Conservation (phyloP, 2,113 vertebrate genomes). For the Cyprichromis sp. region DNA sequence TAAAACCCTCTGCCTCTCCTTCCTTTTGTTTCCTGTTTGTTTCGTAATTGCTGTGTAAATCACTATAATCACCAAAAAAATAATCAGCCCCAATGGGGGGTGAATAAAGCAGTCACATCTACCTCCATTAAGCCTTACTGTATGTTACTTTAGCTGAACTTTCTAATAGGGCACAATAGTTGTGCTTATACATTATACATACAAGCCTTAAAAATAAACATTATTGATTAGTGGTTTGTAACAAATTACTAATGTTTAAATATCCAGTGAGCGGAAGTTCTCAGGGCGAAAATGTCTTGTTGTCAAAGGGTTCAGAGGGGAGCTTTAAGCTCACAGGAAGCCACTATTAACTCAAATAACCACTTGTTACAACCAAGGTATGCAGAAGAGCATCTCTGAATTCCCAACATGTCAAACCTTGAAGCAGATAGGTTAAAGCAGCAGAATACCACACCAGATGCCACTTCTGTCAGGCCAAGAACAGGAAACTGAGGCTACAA, state of each 20-base stretch:
- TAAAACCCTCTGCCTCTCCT: neutral
- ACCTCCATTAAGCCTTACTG: neutral
- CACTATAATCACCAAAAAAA: neutral
- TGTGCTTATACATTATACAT: neutral
- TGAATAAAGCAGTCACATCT: neutral
- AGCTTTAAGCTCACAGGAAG: neutral
- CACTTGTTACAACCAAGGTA: neutral
- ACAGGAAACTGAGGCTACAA: neutral
- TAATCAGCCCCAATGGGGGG: neutral
- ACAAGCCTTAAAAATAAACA: neutral
- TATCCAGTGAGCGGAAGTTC: neutral
- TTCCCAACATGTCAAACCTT: neutral
- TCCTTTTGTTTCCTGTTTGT: neutral
- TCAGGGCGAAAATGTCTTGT: neutral
- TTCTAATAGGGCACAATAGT: neutral
- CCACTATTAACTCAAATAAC: neutral
- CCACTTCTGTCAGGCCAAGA: neutral
- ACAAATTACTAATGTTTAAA: neutral
- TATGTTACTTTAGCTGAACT: neutral
- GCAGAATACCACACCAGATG: neutral
- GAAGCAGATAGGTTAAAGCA: neutral
- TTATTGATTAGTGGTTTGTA: neutral
- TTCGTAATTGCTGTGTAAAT: slow-evolving; percentile 5
- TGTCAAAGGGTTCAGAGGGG: neutral
- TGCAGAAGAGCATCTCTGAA: neutral